Conservation (phyloP, 2,113 vertebrate species). For the Neolamprologus longior region DNA sequence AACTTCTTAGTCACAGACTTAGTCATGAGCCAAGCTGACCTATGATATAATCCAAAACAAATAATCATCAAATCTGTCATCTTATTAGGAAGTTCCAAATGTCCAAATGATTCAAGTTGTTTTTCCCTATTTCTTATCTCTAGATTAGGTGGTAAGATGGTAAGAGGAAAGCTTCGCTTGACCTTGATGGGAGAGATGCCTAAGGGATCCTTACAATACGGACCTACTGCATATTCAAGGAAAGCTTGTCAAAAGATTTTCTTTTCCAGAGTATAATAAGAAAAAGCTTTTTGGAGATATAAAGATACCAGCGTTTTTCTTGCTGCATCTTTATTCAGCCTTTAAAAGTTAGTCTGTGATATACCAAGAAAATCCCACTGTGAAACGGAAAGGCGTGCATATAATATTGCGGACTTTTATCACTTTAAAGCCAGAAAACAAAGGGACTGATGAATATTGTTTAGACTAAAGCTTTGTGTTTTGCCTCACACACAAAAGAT, state of each 20-base stretch:
- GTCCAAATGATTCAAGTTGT: background rate
- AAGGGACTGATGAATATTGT: background rate
- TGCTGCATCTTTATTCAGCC: background rate
- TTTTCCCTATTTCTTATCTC: background rate
- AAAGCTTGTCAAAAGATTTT: constrained; percentile 1
- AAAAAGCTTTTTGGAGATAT: constrained; percentile 1
- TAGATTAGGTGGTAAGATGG: background rate
- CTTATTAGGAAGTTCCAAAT: background rate
- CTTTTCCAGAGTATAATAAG: background rate
- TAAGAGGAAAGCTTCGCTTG: background rate
- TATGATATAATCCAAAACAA: background rate
- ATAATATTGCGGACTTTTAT: background rate
- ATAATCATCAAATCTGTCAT: background rate
- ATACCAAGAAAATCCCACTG: background rate
- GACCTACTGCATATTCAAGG: background rate
- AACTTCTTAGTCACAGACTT: background rate
- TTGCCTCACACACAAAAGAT: background rate
- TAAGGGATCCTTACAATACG: background rate
- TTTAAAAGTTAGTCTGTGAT: background rate
- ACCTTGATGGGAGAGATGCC: background rate
- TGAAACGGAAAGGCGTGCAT: background rate
- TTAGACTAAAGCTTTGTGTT: background rate
- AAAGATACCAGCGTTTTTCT: background rate
- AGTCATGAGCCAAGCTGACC: background rate
- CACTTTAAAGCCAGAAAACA: background rate